phyloP scores from a whole-genome alignment of 2,888 invertebrate genomes.

The Hydriomena furcata region DNA sequence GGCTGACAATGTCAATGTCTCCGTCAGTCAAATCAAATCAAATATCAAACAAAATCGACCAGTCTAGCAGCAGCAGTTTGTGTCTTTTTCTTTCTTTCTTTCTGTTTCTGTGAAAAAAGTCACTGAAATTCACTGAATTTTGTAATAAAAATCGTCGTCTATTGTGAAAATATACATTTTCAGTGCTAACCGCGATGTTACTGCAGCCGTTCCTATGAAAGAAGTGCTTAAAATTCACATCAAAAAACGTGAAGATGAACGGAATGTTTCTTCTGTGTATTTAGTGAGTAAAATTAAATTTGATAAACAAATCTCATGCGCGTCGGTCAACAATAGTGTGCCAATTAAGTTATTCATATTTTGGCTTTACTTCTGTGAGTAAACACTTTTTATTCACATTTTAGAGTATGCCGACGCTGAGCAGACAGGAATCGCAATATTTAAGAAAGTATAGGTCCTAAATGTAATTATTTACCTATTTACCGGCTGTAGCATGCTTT shows the following conservation, averaged over 20 bases:
- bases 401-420: slow-evolving; percentile 19
- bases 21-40: too few relatives aligned
- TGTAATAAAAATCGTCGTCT: neutral
- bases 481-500: too few relatives aligned
- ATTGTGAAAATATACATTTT: neutral
- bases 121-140: neutral
- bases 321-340: neutral
- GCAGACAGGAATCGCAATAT: neutral
- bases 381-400: neutral
- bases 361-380: too few relatives aligned
- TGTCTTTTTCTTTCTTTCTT: too few relatives aligned
- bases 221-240: slow-evolving; percentile 38
- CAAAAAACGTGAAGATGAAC: slow-evolving; percentile 54
- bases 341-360: too few relatives aligned
- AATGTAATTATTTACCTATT: too few relatives aligned
- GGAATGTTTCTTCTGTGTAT: slow-evolving; percentile 62
- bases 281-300: slow-evolving; percentile 52
- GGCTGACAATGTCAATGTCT: too few relatives aligned
- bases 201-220: slow-evolving; percentile 39
- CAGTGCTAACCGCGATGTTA: slow-evolving; percentile 35
- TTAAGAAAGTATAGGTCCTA: too few relatives aligned
- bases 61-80: too few relatives aligned
- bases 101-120: neutral
- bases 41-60: neutral
- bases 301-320: neutral